A percentile compares a stretch with the other conserved stretches of the same genome.
phyloP scores from a whole-genome alignment of 2,888 invertebrate species.

The Sturmia bella region DNA sequence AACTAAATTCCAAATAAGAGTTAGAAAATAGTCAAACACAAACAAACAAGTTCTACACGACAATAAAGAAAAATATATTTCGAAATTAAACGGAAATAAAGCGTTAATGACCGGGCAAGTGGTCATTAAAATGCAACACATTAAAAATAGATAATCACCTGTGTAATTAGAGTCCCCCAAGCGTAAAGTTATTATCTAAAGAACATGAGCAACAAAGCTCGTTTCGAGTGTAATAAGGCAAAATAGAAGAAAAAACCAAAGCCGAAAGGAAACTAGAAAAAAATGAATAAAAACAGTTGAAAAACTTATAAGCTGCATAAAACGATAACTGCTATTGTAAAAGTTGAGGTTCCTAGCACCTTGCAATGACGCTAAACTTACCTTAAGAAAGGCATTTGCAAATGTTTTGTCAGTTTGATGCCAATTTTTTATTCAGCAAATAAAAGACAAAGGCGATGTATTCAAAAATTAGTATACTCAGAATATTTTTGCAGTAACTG shows the following conservation, averaged over 20 bases:
- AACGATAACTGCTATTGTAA: too few relatives aligned
- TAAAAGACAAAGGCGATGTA: too few relatives aligned
- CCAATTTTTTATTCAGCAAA: too few relatives aligned
- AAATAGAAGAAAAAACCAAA: background rate
- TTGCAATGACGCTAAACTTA: too few relatives aligned
- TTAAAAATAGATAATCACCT: conserved; percentile 69
- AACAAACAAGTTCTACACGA: background rate
- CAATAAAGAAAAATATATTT: conserved; percentile 29
- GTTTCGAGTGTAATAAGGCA: background rate
- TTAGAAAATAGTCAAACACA: conserved; percentile 2
- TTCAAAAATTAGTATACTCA: too few relatives aligned
- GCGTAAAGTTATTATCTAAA: conserved; percentile 54
- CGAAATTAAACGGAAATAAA: conserved; percentile 36
- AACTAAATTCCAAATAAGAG: conserved; percentile 22
- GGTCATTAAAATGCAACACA: conserved; percentile 66
- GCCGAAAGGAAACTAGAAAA: background rate
- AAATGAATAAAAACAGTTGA: background rate
- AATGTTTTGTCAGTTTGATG: too few relatives aligned
- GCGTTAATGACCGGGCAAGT: conserved; percentile 54
- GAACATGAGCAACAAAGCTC: conserved; percentile 11
- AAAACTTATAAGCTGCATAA: too few relatives aligned
- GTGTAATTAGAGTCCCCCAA: conserved; percentile 68
- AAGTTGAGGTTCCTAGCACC: too few relatives aligned
- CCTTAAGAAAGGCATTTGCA: too few relatives aligned
- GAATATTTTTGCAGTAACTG: too few relatives aligned